Evolutionary conservation across 2,888 invertebrate species (phyloP).

Genomic region (Charanyca ferruginea): DNA sequence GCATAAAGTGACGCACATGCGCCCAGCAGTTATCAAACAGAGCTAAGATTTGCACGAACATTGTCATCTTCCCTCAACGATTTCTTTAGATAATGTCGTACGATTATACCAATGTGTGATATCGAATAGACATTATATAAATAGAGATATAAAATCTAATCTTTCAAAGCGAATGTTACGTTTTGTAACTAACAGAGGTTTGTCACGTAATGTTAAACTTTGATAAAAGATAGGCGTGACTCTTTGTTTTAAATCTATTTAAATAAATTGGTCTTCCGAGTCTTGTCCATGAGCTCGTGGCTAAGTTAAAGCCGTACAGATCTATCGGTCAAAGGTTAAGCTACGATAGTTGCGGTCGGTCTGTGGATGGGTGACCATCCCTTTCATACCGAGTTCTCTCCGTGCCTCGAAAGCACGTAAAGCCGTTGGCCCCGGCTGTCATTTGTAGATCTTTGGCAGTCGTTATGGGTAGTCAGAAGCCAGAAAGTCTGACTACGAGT

Average conservation of each 20-base stretch:
- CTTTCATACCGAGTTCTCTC: too few species aligned
- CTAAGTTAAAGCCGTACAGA: too few species aligned
- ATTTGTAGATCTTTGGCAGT: too few species aligned
- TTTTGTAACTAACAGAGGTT: slow-evolving; percentile 31
- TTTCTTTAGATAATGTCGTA: slow-evolving; percentile 35
- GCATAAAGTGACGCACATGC: too few species aligned
- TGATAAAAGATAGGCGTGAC: slow-evolving; percentile 7
- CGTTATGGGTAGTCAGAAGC: too few species aligned
- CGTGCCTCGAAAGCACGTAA: too few species aligned
- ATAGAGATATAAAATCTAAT: slow-evolving; percentile 45
- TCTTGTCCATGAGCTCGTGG: too few species aligned
- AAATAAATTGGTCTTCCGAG: neutral
- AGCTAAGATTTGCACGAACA: slow-evolving; percentile 15
- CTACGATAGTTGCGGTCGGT: too few species aligned
- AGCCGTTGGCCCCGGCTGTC: too few species aligned
- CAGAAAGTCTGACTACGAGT: too few species aligned
- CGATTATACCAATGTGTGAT: slow-evolving; percentile 33
- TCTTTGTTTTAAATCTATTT: neutral
- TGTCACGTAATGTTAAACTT: slow-evolving; percentile 3
- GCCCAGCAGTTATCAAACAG: slow-evolving; percentile 6
- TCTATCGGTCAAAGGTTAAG: too few species aligned
- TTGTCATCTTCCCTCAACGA: slow-evolving; percentile 2
- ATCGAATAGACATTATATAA: slow-evolving; percentile 33
- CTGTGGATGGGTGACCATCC: too few species aligned
- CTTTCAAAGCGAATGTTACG: slow-evolving; percentile 15